phyloP scores from a whole-genome alignment of 2,888 invertebrate species.

The Gnatocerus cornutus region DNA sequence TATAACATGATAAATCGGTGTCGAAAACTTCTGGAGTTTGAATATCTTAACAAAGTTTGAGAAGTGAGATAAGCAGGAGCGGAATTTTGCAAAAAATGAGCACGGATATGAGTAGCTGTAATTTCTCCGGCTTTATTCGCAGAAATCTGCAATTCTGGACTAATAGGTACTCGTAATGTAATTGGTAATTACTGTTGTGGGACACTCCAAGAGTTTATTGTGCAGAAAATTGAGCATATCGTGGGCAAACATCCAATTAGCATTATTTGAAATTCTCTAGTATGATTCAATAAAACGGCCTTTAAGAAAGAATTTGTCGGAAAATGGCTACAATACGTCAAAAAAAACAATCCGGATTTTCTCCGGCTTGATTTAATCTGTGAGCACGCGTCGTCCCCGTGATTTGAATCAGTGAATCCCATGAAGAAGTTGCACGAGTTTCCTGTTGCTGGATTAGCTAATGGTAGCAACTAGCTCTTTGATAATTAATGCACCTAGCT shows the following conservation, averaged over 20 bases:
- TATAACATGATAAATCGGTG: conserved; percentile 29
- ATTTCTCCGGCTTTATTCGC: neutral
- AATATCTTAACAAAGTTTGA: conserved; percentile 11
- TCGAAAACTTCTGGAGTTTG: conserved; percentile 6
- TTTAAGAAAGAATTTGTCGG: too few species aligned
- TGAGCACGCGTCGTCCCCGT: too few species aligned
- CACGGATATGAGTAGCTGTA: neutral
- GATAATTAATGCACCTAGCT: conserved; percentile 43
- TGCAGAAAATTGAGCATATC: too few species aligned
- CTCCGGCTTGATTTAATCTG: neutral
- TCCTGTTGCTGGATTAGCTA: conserved; percentile 22
- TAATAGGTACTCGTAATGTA: too few species aligned
- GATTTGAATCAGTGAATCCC: neutral
- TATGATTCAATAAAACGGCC: too few species aligned
- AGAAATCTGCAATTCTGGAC: too few species aligned
- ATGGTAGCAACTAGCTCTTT: conserved; percentile 7
- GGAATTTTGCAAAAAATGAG: neutral
- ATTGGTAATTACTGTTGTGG: too few species aligned
- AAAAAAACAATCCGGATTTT: too few species aligned
- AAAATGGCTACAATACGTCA: too few species aligned
- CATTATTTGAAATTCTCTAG: too few species aligned
- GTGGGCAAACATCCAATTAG: too few species aligned
- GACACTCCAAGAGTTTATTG: too few species aligned
- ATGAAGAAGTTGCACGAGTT: conserved; percentile 1
- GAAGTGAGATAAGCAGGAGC: neutral